phyloP scores from a whole-genome alignment of 2,888 invertebrate species.

The Cataglyphis rosenhaueri region DNA sequence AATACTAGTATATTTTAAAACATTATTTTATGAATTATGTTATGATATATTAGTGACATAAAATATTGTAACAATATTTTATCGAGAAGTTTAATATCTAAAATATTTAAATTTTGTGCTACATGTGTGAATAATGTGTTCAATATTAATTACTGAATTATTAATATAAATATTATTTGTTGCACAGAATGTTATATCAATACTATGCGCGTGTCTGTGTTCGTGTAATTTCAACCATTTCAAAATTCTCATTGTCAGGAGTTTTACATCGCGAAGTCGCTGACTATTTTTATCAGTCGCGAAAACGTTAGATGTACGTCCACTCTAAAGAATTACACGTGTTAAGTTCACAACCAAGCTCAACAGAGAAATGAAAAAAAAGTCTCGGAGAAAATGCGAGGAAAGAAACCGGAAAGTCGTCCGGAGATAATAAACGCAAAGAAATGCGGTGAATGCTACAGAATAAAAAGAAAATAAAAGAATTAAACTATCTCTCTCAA shows the following conservation, averaged over 20 bases:
- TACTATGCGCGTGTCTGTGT: neutral
- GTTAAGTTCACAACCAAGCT: conserved; percentile 25
- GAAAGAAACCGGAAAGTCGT: conserved; percentile 27
- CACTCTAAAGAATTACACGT: conserved; percentile 48
- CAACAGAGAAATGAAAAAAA: conserved; percentile 23
- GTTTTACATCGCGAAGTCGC: conserved; percentile 21
- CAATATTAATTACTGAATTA: conserved; percentile 15
- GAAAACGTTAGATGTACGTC: conserved; percentile 35
- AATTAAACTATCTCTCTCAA: conserved; percentile 28
- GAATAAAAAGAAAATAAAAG: conserved; percentile 37
- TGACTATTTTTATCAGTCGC: conserved; percentile 18
- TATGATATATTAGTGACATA: neutral
- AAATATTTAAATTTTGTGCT: neutral
- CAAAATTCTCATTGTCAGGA: neutral
- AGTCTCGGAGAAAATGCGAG: neutral
- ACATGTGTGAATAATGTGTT: neutral
- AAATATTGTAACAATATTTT: conserved; percentile 4
- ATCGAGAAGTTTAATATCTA: neutral
- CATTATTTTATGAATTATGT: neutral
- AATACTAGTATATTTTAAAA: neutral
- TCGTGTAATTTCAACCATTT: neutral
- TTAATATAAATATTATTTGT: conserved; percentile 5
- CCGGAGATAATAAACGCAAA: conserved; percentile 13
- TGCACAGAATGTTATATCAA: neutral
- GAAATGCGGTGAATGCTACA: neutral